Evolutionary conservation across 2,888 invertebrate genomes (phyloP).

Genomic region (Abrostola triplasia): DNA sequence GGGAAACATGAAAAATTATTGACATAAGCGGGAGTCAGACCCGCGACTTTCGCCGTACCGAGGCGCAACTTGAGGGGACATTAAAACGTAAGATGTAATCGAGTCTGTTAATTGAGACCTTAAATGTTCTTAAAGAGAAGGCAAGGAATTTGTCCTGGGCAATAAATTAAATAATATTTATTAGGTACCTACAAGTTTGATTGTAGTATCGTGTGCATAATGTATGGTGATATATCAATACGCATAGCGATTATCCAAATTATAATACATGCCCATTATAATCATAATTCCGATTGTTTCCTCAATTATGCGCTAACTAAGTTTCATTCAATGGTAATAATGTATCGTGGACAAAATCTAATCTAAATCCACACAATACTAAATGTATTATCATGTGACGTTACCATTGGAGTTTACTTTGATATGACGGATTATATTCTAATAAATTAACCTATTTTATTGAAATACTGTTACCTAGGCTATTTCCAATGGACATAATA

Average conservation of each 20-base stretch:
- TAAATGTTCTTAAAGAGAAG: no score
- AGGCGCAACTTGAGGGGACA: no score
- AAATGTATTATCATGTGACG: slow-evolving; percentile 3
- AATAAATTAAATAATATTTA: no score
- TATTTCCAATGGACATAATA: background rate
- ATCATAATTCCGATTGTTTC: slow-evolving; percentile 22
- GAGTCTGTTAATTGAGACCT: no score
- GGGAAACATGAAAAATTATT: no score
- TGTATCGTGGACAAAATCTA: slow-evolving; percentile 12
- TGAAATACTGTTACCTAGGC: background rate
- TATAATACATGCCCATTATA: slow-evolving; percentile 7
- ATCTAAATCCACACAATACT: slow-evolving; percentile 4
- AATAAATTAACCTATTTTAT: background rate
- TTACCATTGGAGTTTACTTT: background rate
- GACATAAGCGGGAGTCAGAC: no score
- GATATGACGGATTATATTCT: background rate
- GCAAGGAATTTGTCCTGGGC: no score
- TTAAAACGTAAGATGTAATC: no score
- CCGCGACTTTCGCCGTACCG: no score
- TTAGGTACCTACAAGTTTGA: no score
- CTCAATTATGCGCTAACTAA: slow-evolving; percentile 27
- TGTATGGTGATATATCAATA: slow-evolving; percentile 4
- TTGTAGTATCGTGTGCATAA: no score
- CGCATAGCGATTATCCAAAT: slow-evolving; percentile 17
- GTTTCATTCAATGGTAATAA: slow-evolving; percentile 15